Percentiles rank a stretch among this genome's conserved stretches.
phyloP scores from a whole-genome alignment of 2,113 vertebrate genomes.

The Eptesicus fuscus region DNA sequence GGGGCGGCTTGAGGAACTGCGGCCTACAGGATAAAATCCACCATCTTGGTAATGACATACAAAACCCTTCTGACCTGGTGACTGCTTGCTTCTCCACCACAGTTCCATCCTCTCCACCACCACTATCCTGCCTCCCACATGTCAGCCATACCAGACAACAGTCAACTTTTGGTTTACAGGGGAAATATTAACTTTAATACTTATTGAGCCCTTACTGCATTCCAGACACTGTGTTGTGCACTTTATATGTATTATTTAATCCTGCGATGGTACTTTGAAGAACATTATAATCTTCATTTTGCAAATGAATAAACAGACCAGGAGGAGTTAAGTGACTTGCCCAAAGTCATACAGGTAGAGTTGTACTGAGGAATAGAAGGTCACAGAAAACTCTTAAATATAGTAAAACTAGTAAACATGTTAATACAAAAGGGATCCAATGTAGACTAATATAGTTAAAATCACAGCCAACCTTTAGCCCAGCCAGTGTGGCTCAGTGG shows the following conservation, averaged over 20 bases:
- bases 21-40: background rate
- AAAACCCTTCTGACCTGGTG: background rate
- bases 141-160: background rate
- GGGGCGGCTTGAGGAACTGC: background rate
- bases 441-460: background rate
- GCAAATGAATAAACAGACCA: conserved; percentile 6
- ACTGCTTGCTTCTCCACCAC: background rate
- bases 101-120: background rate
- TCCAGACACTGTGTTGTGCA: background rate
- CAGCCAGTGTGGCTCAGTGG: no score
- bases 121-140: background rate
- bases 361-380: background rate
- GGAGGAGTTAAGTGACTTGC: background rate
- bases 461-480: background rate
- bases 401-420: background rate
- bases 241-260: background rate
- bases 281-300: background rate
- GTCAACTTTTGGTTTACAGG: background rate
- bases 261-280: background rate
- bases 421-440: background rate
- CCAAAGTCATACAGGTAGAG: background rate
- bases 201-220: background rate
- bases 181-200: background rate
- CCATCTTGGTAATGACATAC: background rate
- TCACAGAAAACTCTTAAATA: background rate